Percentiles rank a stretch among this genome's conserved stretches.
Evolutionary conservation across 1,140 invertebrate genomes (phyloP).

Genomic region (Zaprionus taronus): DNA sequence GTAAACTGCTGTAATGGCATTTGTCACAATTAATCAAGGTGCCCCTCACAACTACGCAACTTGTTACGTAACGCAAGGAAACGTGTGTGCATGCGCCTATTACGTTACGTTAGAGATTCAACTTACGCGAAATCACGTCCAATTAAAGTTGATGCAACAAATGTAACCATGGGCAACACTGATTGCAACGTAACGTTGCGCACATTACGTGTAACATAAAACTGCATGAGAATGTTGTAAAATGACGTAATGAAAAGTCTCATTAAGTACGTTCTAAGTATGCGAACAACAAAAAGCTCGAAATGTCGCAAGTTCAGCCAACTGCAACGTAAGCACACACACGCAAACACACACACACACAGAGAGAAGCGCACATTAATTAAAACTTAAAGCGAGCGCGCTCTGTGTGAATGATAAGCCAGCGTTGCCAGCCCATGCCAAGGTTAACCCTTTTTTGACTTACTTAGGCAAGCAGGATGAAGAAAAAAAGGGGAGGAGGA

Average conservation of each 20-base stretch:
- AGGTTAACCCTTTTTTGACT: not conserved
- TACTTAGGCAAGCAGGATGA: too few relatives aligned
- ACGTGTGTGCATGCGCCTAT: not conserved
- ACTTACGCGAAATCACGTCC: not conserved
- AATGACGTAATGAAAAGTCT: constrained; percentile 10
- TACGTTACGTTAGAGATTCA: not conserved
- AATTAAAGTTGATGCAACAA: not conserved
- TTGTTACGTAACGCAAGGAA: not conserved
- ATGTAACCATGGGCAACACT: not conserved
- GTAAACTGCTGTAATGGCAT: constrained; percentile 49
- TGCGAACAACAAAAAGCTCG: not conserved
- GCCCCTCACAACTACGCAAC: constrained; percentile 6
- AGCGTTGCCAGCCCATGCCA: constrained; percentile 7
- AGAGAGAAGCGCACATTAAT: constrained; percentile 11
- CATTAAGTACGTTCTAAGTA: not conserved
- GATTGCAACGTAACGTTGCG: not conserved
- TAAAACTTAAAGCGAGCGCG: not conserved
- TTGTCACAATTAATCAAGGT: constrained; percentile 48
- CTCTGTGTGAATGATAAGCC: constrained; percentile 17
- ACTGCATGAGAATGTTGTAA: not conserved
- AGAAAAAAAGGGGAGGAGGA: too few relatives aligned
- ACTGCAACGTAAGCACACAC: not conserved
- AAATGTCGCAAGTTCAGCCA: not conserved
- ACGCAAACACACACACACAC: not conserved
- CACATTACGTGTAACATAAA: constrained; percentile 5